These are phyloP conservation scores for Parthenolecanium corni DNA, from an alignment of 2,888 invertebrate species.

Conservation along the genomic window DNA sequence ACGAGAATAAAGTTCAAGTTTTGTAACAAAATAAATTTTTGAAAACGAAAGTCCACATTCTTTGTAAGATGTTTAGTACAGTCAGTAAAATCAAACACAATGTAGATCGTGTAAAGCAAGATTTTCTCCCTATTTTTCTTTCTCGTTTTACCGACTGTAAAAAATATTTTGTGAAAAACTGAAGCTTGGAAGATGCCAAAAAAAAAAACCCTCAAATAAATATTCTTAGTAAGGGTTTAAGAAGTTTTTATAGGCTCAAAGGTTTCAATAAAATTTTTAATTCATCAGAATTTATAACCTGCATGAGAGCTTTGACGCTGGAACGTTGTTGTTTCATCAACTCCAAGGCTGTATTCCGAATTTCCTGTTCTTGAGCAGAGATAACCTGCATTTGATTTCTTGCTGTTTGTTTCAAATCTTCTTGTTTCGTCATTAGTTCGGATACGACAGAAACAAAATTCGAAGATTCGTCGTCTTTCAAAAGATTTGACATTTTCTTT, in stretches of 20 bases:
- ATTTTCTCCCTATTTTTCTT: too few species aligned
- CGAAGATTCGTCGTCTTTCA: neutral
- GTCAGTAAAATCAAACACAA: too few species aligned
- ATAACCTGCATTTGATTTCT: constrained; percentile 7
- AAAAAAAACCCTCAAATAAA: too few species aligned
- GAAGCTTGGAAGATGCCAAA: too few species aligned
- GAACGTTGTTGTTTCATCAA: constrained; percentile 10
- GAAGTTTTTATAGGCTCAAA: neutral
- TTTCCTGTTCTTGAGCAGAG: constrained; percentile 12
- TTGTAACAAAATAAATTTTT: too few species aligned
- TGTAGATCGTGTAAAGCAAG: too few species aligned
- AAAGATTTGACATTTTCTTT: neutral
- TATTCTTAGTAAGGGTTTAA: too few species aligned
- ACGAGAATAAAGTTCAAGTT: too few species aligned
- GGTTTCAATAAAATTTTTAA: neutral
- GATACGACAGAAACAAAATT: neutral
- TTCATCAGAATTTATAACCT: constrained; percentile 2
- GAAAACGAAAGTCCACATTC: too few species aligned
- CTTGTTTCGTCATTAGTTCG: constrained; percentile 14
- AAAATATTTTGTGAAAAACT: too few species aligned
- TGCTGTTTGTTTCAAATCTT: constrained; percentile 4
- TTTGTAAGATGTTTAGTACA: too few species aligned
- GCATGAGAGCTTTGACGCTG: constrained; percentile 16
- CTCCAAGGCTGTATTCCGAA: constrained; percentile 3
- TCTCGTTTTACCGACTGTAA: too few species aligned